phyloP scores from a whole-genome alignment of 2,888 invertebrate genomes.

The Amiota communis region DNA sequence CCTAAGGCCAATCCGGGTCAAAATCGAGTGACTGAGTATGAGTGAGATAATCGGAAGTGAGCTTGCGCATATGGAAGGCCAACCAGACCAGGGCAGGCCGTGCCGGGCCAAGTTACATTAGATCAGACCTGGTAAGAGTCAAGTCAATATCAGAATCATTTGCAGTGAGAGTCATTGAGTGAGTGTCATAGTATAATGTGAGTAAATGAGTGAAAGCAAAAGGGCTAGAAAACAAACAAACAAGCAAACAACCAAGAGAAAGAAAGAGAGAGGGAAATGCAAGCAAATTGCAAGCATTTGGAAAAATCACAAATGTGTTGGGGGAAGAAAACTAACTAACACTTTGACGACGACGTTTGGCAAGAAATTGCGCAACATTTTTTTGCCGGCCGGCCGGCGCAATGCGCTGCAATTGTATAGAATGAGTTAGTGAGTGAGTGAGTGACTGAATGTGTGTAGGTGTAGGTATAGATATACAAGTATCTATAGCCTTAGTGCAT shows the following conservation, averaged over 20 bases:
- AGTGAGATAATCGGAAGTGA: constrained; percentile 56
- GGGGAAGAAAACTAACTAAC: neutral
- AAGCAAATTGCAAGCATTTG: neutral
- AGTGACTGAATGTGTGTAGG: neutral
- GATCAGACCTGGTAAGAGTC: too few species aligned
- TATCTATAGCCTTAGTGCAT: neutral
- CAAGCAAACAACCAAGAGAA: too few species aligned
- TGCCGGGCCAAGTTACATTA: neutral
- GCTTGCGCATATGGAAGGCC: constrained; percentile 55
- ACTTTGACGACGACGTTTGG: neutral
- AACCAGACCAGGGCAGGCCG: constrained; percentile 35
- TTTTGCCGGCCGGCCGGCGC: constrained; percentile 63
- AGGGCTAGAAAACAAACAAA: too few species aligned
- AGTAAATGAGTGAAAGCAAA: too few species aligned
- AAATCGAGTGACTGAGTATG: neutral
- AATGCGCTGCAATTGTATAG: constrained; percentile 46
- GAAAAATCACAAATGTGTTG: neutral
- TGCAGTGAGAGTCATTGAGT: too few species aligned
- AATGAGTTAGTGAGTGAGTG: neutral
- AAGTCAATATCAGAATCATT: too few species aligned
- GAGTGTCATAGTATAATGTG: too few species aligned
- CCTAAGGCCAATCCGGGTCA: neutral
- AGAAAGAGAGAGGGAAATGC: constrained; percentile 12
- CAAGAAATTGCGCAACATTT: constrained; percentile 56
- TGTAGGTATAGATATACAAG: neutral